Conservation (phyloP, 2,888 invertebrate genomes). For the Arrhopalites spinosus region DNA sequence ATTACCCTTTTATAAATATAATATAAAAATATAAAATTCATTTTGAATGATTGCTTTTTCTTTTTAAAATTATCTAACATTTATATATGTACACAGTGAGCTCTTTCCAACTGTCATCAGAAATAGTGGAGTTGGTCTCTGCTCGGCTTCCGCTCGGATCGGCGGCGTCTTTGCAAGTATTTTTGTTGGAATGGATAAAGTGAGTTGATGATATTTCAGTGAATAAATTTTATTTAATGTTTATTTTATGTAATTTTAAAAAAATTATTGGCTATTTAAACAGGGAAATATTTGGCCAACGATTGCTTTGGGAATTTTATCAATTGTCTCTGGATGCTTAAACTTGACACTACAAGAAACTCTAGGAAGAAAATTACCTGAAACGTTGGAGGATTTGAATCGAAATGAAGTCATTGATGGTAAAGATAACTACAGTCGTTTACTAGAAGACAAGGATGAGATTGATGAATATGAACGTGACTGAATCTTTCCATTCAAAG, state of each 20-base stretch:
- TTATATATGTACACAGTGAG: constrained; percentile 58
- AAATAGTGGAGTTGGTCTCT: constrained; percentile 58
- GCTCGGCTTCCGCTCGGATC: constrained; percentile 57
- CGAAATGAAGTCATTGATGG: background rate
- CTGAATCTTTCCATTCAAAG: too few species aligned
- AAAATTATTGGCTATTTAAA: background rate
- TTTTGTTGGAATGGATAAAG: constrained; percentile 53
- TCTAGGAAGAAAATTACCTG: constrained; percentile 55
- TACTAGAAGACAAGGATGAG: constrained; percentile 1
- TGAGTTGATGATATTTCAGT: background rate
- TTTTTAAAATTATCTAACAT: too few species aligned
- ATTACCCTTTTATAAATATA: background rate
- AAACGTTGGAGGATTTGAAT: constrained; percentile 56
- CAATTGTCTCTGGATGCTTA: constrained; percentile 54
- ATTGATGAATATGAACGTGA: too few species aligned
- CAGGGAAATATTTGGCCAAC: constrained; percentile 28
- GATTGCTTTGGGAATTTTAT: constrained; percentile 50
- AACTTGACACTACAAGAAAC: constrained; percentile 57
- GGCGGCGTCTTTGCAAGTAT: constrained; percentile 57
- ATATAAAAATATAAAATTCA: background rate
- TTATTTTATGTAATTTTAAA: background rate
- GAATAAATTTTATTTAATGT: background rate
- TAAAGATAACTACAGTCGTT: background rate
- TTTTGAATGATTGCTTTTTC: too few species aligned
- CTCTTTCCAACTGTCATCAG: constrained; percentile 63